phyloP scores from a whole-genome alignment of 2,113 vertebrate genomes.

The Numenius arquata region DNA sequence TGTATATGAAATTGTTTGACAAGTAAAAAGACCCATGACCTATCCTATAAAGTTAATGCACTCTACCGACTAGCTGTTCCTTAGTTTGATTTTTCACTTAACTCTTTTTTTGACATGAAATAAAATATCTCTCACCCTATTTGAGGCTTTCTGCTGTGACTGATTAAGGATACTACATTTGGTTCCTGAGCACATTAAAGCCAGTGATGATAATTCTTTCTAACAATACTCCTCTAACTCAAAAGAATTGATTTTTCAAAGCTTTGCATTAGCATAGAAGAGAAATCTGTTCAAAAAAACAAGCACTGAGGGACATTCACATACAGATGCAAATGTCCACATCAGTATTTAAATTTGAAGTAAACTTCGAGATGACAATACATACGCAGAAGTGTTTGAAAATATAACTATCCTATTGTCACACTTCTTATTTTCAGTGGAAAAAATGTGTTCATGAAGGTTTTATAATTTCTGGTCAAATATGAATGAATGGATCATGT shows the following conservation, averaged over 20 bases:
- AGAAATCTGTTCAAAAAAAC: not conserved
- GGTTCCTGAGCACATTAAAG: not conserved
- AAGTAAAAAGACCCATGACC: not conserved
- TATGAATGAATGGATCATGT: not conserved
- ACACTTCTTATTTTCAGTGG: not conserved
- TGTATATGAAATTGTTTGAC: not conserved
- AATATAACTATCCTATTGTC: not conserved
- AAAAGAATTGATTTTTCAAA: conserved; percentile 29
- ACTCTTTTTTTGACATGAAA: not conserved
- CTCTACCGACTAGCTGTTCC: not conserved
- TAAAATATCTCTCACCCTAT: not conserved
- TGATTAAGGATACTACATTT: not conserved
- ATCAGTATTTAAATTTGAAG: not conserved
- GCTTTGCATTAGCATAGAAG: not conserved
- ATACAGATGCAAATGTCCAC: not conserved
- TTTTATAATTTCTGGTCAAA: not conserved
- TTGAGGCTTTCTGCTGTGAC: not conserved
- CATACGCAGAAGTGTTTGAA: not conserved
- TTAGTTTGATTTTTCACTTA: conserved; percentile 9
- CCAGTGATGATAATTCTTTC: not conserved
- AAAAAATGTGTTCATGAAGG: not conserved
- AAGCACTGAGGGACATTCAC: not conserved
- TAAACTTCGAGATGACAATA: not conserved
- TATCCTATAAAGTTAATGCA: not conserved
- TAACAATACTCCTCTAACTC: not conserved